Base-by-base conservation (phyloP, 2,888 invertebrate species). In the Cryptophagus acutangulus region DNA sequence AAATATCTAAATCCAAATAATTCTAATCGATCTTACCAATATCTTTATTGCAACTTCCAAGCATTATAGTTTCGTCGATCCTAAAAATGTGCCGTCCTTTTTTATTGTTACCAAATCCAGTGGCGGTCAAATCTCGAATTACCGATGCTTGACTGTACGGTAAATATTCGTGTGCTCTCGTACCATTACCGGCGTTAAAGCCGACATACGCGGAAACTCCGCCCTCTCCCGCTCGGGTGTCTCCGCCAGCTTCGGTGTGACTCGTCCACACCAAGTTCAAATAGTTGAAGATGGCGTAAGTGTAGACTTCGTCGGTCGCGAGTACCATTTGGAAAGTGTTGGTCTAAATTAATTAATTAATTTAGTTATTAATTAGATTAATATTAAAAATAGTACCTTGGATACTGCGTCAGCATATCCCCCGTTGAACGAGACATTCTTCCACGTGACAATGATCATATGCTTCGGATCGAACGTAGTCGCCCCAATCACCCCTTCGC, bases 171-270 rank as follows among this genome's bases (percentile, higher is more conserved):
- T 83, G 91, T 48, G 85, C 81, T 63, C 84, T 81, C 0, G 93
- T 93, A 12, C 92, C 93, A 62, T 95, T 92, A 36, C 97, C 97
- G 38, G 88, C 96, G 67, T 97, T 97, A 67, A 97, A 96, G 28
- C 96, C 96, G 60, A 92, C 87, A 62, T 76, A 92, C 55, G 92
- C 92, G 0, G 91, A 87, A 2, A 80, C 78, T 61, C 92, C 92
- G 35, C 90, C 90, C 64, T 87, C 87, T 35, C 93, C 93, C 10
- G 78, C 79, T 1, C 84, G 83, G 12, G 90, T 87, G 65, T 91
- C 91, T 50, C 89, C 91, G 41, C 90, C 88, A 42, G 92, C 92
- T 66, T 91, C 90, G 0, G 93, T 91, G 58, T 91, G 89, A 8
- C 86, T 82, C 8, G 87, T 87, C 92, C 95, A 96, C 58, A 83